Percentiles rank a stretch among this genome's conserved stretches.
These are phyloP conservation scores for Lepidothrix coronata DNA, from an alignment of 2,113 vertebrate species.

Conservation along the genomic window DNA sequence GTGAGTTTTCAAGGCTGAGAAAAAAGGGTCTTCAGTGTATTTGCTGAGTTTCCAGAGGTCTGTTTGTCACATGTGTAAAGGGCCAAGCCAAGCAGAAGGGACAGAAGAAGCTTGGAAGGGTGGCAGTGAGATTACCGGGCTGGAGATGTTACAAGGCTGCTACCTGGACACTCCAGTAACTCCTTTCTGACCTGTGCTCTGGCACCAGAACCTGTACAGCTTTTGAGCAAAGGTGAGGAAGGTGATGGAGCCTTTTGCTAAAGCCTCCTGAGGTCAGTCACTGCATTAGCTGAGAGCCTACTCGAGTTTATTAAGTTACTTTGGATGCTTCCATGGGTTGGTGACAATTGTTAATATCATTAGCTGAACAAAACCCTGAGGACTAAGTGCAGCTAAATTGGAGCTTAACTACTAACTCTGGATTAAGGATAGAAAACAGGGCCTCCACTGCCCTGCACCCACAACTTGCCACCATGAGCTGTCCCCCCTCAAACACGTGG, in stretches of 20 bases:
- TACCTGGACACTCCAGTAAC: background rate
- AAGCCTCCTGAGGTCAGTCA: background rate
- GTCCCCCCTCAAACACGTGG: background rate
- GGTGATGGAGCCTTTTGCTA: background rate
- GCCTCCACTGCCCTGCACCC: background rate
- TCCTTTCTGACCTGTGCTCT: background rate
- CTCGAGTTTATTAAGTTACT: background rate
- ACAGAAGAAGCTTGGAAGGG: background rate
- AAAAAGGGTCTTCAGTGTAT: background rate
- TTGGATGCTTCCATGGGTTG: background rate
- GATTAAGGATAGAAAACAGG: background rate
- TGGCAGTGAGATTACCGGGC: background rate
- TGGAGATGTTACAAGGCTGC: background rate
- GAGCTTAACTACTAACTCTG: background rate
- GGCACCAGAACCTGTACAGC: background rate
- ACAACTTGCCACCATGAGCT: rapidly evolving
- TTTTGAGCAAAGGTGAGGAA: background rate
- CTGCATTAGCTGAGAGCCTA: background rate
- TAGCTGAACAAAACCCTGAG: background rate
- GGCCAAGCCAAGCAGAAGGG: background rate
- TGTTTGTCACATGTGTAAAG: background rate
- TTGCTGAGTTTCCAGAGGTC: background rate
- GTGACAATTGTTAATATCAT: background rate
- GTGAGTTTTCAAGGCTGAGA: background rate
- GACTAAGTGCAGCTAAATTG: background rate